Evolutionary conservation across 2,888 invertebrate genomes (phyloP).

Genomic region (Amblyteles armatorius): DNA sequence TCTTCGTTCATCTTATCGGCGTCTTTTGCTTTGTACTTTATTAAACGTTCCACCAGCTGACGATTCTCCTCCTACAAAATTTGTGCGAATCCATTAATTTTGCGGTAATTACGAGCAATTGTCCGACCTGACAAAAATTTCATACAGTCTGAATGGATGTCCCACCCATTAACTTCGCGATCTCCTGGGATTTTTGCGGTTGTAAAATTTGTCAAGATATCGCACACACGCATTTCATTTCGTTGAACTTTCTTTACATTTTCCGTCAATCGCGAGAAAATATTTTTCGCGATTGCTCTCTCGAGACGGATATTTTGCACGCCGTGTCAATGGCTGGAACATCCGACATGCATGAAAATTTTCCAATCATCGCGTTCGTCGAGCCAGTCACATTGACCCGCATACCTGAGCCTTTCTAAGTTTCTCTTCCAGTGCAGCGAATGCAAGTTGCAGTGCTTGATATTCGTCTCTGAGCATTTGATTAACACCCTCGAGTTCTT

Average conservation of each 20-base stretch:
- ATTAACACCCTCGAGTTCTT: conserved; percentile 93
- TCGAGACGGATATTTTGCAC: background rate
- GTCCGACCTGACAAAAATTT: background rate
- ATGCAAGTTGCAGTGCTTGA: conserved; percentile 96
- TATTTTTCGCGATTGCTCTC: background rate
- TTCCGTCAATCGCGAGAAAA: background rate
- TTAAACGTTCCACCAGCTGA: conserved; percentile 93
- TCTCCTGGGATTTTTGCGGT: background rate
- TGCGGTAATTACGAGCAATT: background rate
- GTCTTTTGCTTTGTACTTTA: conserved; percentile 96
- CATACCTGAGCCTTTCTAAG: conserved; percentile 91
- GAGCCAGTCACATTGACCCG: conserved; percentile 31
- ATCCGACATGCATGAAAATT: conserved; percentile 33
- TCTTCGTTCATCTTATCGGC: conserved; percentile 98
- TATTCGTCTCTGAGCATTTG: conserved; percentile 97
- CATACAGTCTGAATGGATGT: conserved; percentile 1
- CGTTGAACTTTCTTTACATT: background rate
- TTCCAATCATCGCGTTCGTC: background rate
- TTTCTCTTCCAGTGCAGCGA: conserved; percentile 95
- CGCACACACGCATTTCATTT: background rate
- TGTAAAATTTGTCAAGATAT: background rate
- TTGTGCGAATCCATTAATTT: background rate
- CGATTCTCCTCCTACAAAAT: conserved; percentile 93
- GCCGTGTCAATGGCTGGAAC: background rate
- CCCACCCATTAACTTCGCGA: background rate